Percentiles rank a stretch among this genome's conserved stretches.
phyloP scores from a whole-genome alignment of 2,888 invertebrate genomes.

The Horisme vitalbata region DNA sequence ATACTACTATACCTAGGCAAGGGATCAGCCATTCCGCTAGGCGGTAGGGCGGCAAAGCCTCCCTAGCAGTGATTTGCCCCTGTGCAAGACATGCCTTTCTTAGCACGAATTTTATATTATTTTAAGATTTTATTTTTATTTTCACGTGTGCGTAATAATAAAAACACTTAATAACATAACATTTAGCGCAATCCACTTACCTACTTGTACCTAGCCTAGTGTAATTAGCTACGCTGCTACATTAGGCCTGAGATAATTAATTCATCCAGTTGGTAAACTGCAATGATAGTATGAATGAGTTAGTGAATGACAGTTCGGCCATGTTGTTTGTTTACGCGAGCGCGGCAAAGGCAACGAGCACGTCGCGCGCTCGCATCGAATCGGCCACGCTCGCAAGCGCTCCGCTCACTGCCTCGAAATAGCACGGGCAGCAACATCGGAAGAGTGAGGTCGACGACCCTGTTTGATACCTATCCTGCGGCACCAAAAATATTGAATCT shows the following conservation, averaged over 20 bases:
- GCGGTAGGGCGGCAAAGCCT: too few species aligned
- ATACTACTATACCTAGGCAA: too few species aligned
- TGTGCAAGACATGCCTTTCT: too few species aligned
- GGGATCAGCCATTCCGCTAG: too few species aligned
- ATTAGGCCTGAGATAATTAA: constrained; percentile 48
- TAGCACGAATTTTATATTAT: too few species aligned
- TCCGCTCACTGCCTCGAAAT: constrained; percentile 75
- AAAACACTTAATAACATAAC: too few species aligned
- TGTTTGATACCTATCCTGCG: constrained; percentile 71
- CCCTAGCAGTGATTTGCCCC: too few species aligned
- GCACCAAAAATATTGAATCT: constrained; percentile 76
- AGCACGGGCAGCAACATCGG: constrained; percentile 73
- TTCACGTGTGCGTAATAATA: too few species aligned
- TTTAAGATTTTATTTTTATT: too few species aligned
- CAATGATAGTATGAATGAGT: constrained; percentile 79
- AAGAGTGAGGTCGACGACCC: constrained; percentile 77
- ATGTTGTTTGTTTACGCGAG: constrained; percentile 79
- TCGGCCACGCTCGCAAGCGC: constrained; percentile 64
- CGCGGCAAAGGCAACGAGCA: too few species aligned
- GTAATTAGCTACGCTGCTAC: not conserved
- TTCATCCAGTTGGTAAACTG: constrained; percentile 68
- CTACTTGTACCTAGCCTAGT: too few species aligned
- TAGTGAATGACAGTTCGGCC: constrained; percentile 80
- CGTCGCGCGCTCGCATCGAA: constrained; percentile 60
- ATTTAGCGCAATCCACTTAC: too few species aligned